Percentiles rank a stretch among this genome's conserved stretches.
phyloP scores from a whole-genome alignment of 1,140 invertebrate genomes.

The Thrips palmi region DNA sequence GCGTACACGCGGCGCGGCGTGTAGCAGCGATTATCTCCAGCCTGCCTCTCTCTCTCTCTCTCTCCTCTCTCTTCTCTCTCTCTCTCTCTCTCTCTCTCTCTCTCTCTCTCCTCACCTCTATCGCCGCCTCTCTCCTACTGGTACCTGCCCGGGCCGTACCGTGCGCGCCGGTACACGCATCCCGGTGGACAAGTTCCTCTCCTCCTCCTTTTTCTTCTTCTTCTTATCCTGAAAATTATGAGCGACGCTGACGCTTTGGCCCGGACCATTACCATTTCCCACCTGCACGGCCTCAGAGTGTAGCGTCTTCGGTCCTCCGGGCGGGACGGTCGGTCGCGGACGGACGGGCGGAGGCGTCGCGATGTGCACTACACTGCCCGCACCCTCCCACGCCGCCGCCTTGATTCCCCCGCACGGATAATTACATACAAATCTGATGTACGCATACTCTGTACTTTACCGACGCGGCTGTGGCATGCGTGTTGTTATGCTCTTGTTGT shows the following conservation, averaged over 20 bases:
- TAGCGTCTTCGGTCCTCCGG: slow-evolving; percentile 5
- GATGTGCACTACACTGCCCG: too few species aligned
- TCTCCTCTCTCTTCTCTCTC: not conserved
- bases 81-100: not conserved
- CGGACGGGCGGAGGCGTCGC: too few species aligned
- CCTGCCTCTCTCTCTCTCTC: not conserved
- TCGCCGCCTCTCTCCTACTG: not conserved
- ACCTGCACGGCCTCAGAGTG: not conserved
- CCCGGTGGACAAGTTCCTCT: not conserved
- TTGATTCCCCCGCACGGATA: too few species aligned
- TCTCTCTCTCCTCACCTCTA: slow-evolving; percentile 2
- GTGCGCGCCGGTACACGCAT: not conserved
- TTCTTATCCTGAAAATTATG: not conserved
- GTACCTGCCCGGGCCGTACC: not conserved
- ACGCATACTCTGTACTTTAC: too few species aligned
- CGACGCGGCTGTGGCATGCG: too few species aligned
- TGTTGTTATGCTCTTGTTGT: too few species aligned
- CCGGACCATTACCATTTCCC: not conserved
- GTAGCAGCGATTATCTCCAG: slow-evolving; percentile 1
- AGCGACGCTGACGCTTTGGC: not conserved
- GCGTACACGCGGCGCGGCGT: not conserved
- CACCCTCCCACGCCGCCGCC: too few species aligned
- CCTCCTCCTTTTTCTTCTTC: not conserved
- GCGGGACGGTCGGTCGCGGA: too few species aligned
- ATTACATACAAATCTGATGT: too few species aligned